Conservation (phyloP, 1,140 invertebrate genomes). For the Scaptomyza pallida region DNA sequence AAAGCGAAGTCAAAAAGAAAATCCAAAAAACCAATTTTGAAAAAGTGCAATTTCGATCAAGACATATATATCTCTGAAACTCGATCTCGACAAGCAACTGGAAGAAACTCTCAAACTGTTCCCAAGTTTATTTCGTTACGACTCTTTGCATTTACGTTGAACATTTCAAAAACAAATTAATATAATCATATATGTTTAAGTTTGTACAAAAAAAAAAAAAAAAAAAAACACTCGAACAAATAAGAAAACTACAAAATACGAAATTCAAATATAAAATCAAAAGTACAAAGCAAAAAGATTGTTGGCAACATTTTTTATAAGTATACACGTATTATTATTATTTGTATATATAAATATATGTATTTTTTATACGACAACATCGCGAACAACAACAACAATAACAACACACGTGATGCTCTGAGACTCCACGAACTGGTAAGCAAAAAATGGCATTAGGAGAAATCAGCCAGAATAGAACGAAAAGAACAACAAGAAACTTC, state of each 20-base stretch:
- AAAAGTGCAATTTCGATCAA: slow-evolving; percentile 57
- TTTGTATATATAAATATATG: slow-evolving; percentile 79
- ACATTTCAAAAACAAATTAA: slow-evolving; percentile 41
- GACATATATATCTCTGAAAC: slow-evolving; percentile 42
- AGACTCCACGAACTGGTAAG: slow-evolving; percentile 73
- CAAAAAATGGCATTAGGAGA: slow-evolving; percentile 49
- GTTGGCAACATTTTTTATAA: slow-evolving; percentile 81
- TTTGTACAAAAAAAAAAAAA: slow-evolving; percentile 29
- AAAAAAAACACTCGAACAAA: slow-evolving; percentile 25
- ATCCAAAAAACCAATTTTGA: slow-evolving; percentile 49
- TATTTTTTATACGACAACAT: slow-evolving; percentile 80
- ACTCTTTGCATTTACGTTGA: slow-evolving; percentile 64
- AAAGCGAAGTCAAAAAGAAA: slow-evolving; percentile 7
- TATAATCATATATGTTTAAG: slow-evolving; percentile 53
- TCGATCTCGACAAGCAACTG: slow-evolving; percentile 65
- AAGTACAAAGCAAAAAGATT: slow-evolving; percentile 81
- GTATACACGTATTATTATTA: slow-evolving; percentile 79
- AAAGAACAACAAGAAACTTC: not conserved
- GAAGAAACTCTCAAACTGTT: slow-evolving; percentile 65
- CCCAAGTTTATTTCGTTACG: slow-evolving; percentile 61
- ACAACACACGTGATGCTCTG: slow-evolving; percentile 68
- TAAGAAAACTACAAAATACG: slow-evolving; percentile 53
- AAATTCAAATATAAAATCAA: slow-evolving; percentile 79
- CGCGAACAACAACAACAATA: slow-evolving; percentile 31
- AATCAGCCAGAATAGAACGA: slow-evolving; percentile 10